Percentiles rank a stretch among this genome's conserved stretches.
phyloP scores from a whole-genome alignment of 2,797 vertebrate genomes.

The Danio albolineatus region DNA sequence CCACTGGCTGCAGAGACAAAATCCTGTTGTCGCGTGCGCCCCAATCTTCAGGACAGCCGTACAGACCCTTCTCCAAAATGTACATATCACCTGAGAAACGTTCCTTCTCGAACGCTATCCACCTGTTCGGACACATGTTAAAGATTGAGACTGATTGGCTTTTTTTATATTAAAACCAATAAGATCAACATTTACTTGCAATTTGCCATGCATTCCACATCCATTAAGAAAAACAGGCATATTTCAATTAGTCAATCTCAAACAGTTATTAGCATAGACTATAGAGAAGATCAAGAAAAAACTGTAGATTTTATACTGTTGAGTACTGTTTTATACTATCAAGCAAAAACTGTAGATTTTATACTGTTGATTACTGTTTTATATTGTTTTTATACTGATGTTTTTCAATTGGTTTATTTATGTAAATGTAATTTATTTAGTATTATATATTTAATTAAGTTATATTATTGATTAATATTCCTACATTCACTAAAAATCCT shows the following conservation, averaged over 20 bases:
- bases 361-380: too few species aligned
- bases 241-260: background rate
- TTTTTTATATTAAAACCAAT: background rate
- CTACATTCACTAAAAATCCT: too few species aligned
- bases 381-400: too few species aligned
- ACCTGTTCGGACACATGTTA: constrained; percentile 76
- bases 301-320: too few species aligned
- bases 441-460: too few species aligned
- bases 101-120: constrained; percentile 93
- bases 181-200: background rate
- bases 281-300: too few species aligned
- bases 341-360: too few species aligned
- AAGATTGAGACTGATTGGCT: background rate
- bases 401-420: too few species aligned
- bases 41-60: constrained; percentile 88
- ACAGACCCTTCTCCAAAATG: constrained; percentile 91
- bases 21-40: constrained; percentile 84
- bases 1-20: constrained; percentile 89
- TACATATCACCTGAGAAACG: constrained; percentile 93
- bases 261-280: background rate
- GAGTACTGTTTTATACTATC: too few species aligned
- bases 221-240: background rate
- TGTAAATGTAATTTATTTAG: too few species aligned
- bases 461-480: too few species aligned
- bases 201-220: background rate